Conservation (phyloP, 2,113 vertebrate genomes). For the Heteronetta atricapilla region DNA sequence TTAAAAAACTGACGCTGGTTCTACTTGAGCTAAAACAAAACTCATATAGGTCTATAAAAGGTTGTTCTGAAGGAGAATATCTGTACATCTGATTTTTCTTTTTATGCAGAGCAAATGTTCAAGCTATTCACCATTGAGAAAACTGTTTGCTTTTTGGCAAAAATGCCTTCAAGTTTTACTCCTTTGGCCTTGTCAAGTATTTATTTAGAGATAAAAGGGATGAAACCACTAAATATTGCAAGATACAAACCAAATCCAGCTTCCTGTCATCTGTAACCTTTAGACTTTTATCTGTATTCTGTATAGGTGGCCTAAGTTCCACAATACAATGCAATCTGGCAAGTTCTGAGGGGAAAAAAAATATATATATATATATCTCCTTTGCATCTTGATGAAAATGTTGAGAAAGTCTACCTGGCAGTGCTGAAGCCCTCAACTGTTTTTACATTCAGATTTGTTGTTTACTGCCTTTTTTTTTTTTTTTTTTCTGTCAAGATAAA, state of each 20-base stretch:
- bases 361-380: background rate
- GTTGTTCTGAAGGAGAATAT: background rate
- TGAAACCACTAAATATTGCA: background rate
- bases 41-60: background rate
- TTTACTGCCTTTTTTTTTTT: background rate
- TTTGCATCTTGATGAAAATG: background rate
- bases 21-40: background rate
- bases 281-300: background rate
- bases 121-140: background rate
- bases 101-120: background rate
- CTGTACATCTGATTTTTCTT: background rate
- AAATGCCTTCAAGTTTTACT: background rate
- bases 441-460: background rate
- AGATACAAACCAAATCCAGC: background rate
- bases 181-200: background rate
- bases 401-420: background rate
- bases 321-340: background rate
- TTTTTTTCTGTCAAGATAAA: background rate
- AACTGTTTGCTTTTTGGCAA: background rate
- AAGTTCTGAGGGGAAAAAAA: background rate
- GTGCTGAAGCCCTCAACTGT: background rate
- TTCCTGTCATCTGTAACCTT: background rate
- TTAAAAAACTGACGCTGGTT: background rate
- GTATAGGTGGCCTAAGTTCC: background rate
- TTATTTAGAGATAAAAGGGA: background rate